Evolutionary conservation across 2,113 vertebrate genomes (phyloP), one percentile per base, ranked within the genome.

Genomic region (Odobenus rosmarus): DNA sequence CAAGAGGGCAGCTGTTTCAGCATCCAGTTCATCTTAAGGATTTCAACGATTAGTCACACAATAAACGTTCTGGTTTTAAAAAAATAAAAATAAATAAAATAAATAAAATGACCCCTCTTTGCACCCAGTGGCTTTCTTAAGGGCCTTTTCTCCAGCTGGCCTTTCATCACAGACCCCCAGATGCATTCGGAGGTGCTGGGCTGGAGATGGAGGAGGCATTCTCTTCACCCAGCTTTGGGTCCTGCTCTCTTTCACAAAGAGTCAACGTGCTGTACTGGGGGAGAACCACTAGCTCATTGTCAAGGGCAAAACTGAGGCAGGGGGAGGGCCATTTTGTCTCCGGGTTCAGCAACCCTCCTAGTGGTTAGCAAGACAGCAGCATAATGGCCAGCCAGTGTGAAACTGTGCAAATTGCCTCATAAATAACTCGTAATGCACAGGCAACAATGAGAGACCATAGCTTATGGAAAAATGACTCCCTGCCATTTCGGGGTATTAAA

Each of bases 381-480:
- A 97, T 98, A 99, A 99, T 98, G 98, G 97, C 98, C 98, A 98
- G 98, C 95, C 97, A 97, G 98, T 98, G 98, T 98, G 98, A 98
- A 98, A 97, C 97, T 96, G 91, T 97, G 98, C 93, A 98, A 99
- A 99, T 99, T 98, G 93, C 98, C 96, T 98, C 98, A 98, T 99
- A 99, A 99, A 99, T 99, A 99, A 98, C 98, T 98, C 81, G 88
- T 98, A 98, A 98, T 98, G 98, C 98, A 97, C 93, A 93, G 93
- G 93, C 97, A 97, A 97, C 90, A 77, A 97, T 95, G 96, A 98
- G 93, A 1, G 98, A 97, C 97, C 74, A 79, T 98, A 97, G 97
- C 97, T 98, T 85, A 86, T 96, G 98, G 98, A 98, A 98, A 98
- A 98, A 99, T 98, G 98, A 98, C 98, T 98, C 95, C 42, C 97